Evolutionary conservation across 2,888 invertebrate species (phyloP), one percentile per base, ranked within the genome.

Genomic region (Synergus laeviventris): DNA sequence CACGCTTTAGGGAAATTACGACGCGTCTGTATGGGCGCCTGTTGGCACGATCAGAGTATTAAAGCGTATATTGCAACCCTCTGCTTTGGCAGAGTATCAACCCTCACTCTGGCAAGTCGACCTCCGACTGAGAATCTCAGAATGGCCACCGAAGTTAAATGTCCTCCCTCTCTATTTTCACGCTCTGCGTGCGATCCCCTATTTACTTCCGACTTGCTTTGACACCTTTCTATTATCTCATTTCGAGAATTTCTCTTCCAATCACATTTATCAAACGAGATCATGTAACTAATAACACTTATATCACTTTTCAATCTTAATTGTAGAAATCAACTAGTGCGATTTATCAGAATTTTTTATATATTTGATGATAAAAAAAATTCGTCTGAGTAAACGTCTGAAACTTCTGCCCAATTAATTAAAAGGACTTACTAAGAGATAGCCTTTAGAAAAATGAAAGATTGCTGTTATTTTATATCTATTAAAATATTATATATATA

Each of bases 11-110:
- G 75, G 79, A 77, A 83, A 79, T 82, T 84, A 81, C 78, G 82
- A 79, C 76, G 81, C 82, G 76, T 73, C 77, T 81, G 75, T 81
- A 83, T 79, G 76, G 79, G 75, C 81, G 74, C 70, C 79, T 74
- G 76, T 85, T 85, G 85, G 84, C 84, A 85, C 82, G 81, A 74
- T 75, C 77, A 45, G 78, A 78, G 80, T 83, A 85, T 85, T 85
- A 84, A 84, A 81, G 82, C 78, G 76, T 80, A 81, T 79, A 79
- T 78, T 73, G 64, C 77, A 74, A 61, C 74, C 76, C 59, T 74
- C 39, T 56, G 24, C 77, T 61, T 80, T 83, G 83, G 82, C 84
- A 83, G 61, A 75, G 62, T 70, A 73, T 83, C 84, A 80, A 79
- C 75, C 80, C 77, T 54, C 74, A 62, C 70, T 8, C 70, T 70